These are phyloP conservation scores for Genyomyrus donnyi DNA, from an alignment of 2,113 vertebrate species.

Conservation along the genomic window DNA sequence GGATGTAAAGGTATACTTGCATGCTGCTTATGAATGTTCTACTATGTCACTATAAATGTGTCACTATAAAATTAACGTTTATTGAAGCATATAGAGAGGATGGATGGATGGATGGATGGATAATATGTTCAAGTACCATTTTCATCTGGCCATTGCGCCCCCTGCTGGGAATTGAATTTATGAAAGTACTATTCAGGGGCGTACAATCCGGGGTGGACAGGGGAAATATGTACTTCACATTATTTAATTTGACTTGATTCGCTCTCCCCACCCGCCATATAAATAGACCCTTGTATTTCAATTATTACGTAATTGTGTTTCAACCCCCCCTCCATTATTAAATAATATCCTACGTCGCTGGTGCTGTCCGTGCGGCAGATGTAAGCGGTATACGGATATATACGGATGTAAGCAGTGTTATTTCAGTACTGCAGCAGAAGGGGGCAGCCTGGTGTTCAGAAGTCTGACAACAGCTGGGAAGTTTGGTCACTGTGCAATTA, in stretches of 20 bases:
- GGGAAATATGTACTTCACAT: not conserved
- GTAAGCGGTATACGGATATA: too few species aligned
- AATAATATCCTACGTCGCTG: not conserved
- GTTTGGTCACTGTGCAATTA: not conserved
- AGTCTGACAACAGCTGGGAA: not conserved
- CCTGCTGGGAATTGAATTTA: not conserved
- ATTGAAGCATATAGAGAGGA: not conserved
- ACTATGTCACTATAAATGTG: too few species aligned
- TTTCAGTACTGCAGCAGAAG: not conserved
- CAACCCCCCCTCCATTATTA: not conserved
- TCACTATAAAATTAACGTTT: not conserved
- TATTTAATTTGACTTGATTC: not conserved
- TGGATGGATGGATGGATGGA: not conserved
- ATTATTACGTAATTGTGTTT: not conserved
- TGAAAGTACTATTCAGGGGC: not conserved
- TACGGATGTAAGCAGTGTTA: not conserved
- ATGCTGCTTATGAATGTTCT: not conserved
- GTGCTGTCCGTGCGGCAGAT: not conserved
- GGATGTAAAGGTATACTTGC: not conserved
- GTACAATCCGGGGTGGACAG: not conserved
- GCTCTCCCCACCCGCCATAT: not conserved
- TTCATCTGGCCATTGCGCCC: not conserved
- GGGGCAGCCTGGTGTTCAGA: not conserved
- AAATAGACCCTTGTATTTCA: not conserved
- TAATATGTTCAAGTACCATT: not conserved